Evolutionary conservation across 2,888 invertebrate species (phyloP).

Genomic region (Luperina testacea): DNA sequence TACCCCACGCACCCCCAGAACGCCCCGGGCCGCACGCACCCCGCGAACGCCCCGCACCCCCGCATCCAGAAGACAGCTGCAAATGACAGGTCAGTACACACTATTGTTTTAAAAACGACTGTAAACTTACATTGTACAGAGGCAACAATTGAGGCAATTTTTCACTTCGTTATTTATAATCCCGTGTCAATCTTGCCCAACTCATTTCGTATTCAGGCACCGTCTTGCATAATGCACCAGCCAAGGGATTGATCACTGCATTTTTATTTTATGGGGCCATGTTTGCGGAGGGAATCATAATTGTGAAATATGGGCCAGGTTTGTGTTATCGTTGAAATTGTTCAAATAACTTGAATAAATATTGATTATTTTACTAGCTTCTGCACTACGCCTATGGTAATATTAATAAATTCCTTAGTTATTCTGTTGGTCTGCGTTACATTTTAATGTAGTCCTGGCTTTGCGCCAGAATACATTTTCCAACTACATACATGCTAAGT

Average conservation of each 20-base stretch:
- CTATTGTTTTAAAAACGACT: constrained; percentile 48
- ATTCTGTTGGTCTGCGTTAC: constrained; percentile 41
- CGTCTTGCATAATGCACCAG: constrained; percentile 70
- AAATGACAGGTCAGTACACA: constrained; percentile 87
- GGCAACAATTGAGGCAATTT: constrained; percentile 55
- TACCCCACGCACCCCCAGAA: constrained; percentile 83
- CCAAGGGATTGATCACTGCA: constrained; percentile 64
- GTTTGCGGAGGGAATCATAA: constrained; percentile 59
- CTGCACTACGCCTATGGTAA: constrained; percentile 52
- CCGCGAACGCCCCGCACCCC: constrained; percentile 87
- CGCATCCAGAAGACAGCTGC: constrained; percentile 88
- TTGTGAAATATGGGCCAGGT: constrained; percentile 64
- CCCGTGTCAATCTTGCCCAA: constrained; percentile 54
- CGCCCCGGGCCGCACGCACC: constrained; percentile 85
- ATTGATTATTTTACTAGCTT: constrained; percentile 58
- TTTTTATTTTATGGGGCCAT: constrained; percentile 62
- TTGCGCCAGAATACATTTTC: constrained; percentile 51
- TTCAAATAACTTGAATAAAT: constrained; percentile 56
- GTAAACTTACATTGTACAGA: constrained; percentile 35
- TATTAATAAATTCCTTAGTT: constrained; percentile 54
- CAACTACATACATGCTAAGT: constrained; percentile 33
- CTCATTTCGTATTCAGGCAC: constrained; percentile 69
- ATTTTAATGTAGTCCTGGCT: constrained; percentile 57
- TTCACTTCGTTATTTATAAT: constrained; percentile 61
- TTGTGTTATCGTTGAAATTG: constrained; percentile 44